These are phyloP conservation scores for Polyodon spathula DNA, from an alignment of 2,113 vertebrate species.

Conservation along the genomic window DNA sequence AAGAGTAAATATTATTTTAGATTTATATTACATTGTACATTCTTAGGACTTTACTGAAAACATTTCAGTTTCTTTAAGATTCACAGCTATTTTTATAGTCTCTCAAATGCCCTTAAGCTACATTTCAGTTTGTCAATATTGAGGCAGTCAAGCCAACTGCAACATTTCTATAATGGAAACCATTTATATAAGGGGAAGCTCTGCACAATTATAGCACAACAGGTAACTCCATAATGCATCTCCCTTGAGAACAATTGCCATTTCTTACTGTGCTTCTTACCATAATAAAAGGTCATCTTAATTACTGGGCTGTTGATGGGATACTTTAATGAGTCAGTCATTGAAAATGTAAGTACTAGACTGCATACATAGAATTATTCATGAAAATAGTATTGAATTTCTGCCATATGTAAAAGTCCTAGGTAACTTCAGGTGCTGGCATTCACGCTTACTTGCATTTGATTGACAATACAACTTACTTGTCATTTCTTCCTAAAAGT, in stretches of 20 bases:
- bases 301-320: slow-evolving; percentile 1
- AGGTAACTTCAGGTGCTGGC: background rate
- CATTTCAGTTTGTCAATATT: background rate
- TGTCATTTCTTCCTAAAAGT: background rate
- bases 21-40: too few species aligned
- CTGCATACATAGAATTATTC: slow-evolving; percentile 1
- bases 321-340: background rate
- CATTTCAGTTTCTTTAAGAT: too few species aligned
- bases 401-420: background rate
- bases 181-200: background rate
- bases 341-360: background rate
- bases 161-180: too few species aligned
- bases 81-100: too few species aligned
- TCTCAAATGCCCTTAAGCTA: background rate
- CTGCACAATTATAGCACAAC: background rate
- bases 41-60: too few species aligned
- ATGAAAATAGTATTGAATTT: slow-evolving; percentile 3
- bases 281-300: slow-evolving; percentile 10
- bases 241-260: slow-evolving; percentile 2
- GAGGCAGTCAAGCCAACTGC: background rate
- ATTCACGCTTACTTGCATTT: background rate
- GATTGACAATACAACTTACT: background rate
- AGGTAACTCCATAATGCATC: slow-evolving; percentile 4
- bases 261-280: slow-evolving; percentile 7
- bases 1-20: too few species aligned